Evolutionary conservation across 2,113 vertebrate genomes (phyloP), one percentile per base, ranked within the genome.

Genomic region (Protobothrops mucrosquamatus): DNA sequence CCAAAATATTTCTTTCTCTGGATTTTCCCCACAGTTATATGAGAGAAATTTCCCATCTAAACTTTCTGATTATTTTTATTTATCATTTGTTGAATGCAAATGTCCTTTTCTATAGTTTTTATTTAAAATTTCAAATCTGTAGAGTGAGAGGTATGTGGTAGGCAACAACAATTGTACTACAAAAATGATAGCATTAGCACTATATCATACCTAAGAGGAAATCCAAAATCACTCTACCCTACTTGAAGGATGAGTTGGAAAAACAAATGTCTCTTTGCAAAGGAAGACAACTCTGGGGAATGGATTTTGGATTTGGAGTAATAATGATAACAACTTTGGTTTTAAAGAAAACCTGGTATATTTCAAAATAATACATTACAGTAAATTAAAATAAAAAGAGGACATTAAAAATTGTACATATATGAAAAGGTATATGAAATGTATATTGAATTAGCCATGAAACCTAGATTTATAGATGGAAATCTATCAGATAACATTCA

Each of bases 31-130:
- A 48, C 48, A 48, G 48, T 48, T 48, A 74, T 94, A 89, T 81
- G 6, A 1, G 3, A 92, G 87, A 0, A 0, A 91, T 20, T 51
- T 90, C 86, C 92, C 95, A 94, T 91, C 90, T 74, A 93, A 94
- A 26, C 85, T 93, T 94, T 22, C 39, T 95, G 94, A 95, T 91
- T 92, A 61, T 24, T 59, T 59, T 59, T 59, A 59, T 59, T n/a
- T n/a, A 69, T 69, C 61, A 69, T 69, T 69, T 64, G 55, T n/a
- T 69, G 29, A n/a, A 69, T 6, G 4, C 29, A 69, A 69, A 4
- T 69, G 61, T n/a, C 0, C 11, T 26, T 69, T n/a, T 69, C 29
- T 69, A n/a, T n/a, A 12, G 29, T 14, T 69, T 69, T 64, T 64
- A 64, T 10, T 64, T 29, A 64, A 64, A n/a, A 29, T 64, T 64